Percentiles rank a stretch among this genome's conserved stretches.
Conservation (phyloP, 2,888 invertebrate genomes). For the Dicyrtomina minuta region DNA sequence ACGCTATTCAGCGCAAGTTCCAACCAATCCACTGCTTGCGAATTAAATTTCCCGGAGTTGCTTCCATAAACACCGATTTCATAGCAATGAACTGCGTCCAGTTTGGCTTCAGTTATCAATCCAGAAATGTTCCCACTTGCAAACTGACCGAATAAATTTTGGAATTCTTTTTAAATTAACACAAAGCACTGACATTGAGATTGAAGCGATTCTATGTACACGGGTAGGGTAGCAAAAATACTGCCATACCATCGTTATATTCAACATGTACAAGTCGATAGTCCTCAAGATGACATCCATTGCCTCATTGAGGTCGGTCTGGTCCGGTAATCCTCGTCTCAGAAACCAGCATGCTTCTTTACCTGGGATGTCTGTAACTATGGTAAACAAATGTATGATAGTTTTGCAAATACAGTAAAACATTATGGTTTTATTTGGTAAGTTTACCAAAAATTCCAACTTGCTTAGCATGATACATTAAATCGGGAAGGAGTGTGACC, state of each 20-base stretch:
- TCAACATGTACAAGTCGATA: not conserved
- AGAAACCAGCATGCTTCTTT: no score
- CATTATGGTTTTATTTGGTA: no score
- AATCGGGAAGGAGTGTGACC: no score
- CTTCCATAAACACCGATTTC: not conserved
- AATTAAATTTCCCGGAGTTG: not conserved
- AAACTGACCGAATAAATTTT: not conserved
- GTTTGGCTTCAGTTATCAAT: not conserved
- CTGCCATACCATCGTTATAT: not conserved
- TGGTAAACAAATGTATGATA: no score
- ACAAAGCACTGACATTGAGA: not conserved
- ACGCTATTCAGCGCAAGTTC: not conserved
- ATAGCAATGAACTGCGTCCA: conserved; percentile 10
- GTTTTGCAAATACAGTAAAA: no score
- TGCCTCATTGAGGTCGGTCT: not conserved
- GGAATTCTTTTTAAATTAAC: no score
- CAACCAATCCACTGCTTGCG: not conserved
- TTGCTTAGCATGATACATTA: no score
- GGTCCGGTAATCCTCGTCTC: not conserved
- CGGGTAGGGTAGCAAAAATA: no score
- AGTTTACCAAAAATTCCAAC: no score
- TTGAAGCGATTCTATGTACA: not conserved
- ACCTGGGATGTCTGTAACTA: no score
- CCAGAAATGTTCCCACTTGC: not conserved
- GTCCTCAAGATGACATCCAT: not conserved